Evolutionary conservation across 2,888 invertebrate genomes (phyloP), one percentile per base, ranked within the genome.

Genomic region (Amphimallon solstitiale): DNA sequence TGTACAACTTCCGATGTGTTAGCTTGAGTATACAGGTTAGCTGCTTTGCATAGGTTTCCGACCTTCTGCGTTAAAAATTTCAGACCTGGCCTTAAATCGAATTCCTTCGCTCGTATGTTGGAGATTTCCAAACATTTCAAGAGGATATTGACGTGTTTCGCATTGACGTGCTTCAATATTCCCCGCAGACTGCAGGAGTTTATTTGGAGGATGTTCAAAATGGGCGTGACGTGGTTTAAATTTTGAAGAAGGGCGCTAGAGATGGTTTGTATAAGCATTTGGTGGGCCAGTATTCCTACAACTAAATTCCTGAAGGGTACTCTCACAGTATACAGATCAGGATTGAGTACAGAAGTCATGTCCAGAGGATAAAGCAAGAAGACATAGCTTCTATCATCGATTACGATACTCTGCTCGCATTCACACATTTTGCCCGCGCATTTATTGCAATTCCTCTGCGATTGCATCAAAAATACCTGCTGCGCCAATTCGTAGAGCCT

Each of bases 51-150:
- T 70, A 94, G 86, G 77, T 92, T 92, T 0, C 93, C 93, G 0
- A 95, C 95, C 84, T 97, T 97, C 81, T 97, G 97, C 69, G 96
- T 90, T 2, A 97, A 87, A 80, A 97, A 97, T 81, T 97, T 97
- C 15, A 97, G 84, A 0, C 97, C 97, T 0, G 97, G 97, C 34
- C 97, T 87, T 6, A 90, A 87, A 81, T 97, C 97, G 79, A 97
- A 97, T 76, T 93, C 93, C 79, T 91, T 86, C 0, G 96, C 92
- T 65, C 93, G 88, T 60, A 87, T 87, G 77, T 94, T 92, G 1
- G 96, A 95, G 67, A 92, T 86, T 73, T 94, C 92, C 68, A 97
- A 85, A 75, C 92, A 92, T 74, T 90, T 89, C 51, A 95, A 80
- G 59, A 95, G 84, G 63, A 90, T 88, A 73, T 92, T 89, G 2